Evolutionary conservation across 2,797 vertebrate genomes (phyloP), one percentile per base, ranked within the genome.

Genomic region (Aythya fuligula): DNA sequence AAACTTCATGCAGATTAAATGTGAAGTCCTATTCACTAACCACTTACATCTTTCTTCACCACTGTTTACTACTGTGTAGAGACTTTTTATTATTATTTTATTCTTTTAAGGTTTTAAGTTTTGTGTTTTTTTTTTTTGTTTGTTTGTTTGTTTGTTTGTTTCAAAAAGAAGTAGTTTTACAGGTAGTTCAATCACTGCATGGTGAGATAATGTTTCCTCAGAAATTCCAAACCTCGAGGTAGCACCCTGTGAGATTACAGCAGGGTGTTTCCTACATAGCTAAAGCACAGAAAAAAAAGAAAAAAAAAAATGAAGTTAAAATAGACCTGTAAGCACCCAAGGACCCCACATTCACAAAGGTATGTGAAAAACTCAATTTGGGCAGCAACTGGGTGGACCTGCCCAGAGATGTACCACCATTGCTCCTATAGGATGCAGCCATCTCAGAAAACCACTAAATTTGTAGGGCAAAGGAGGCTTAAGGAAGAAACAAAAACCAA

Each of bases 111-210:
- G 51, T 75, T 78, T 53, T 25, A 61, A 64, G 20, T 0, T 0
- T 49, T 49, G 18, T 45, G 43, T 34, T 34, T 34, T 6, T 34
- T 34, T 34, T 34, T 6, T 34, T 34, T 34, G n/a, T 34, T 34
- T 34, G 9, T 45, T 45, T 45, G 43, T 47, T 47, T 47, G 20
- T 11, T 69, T 34, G 2, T n/a, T 39, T 20, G 36, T 34, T 43
- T 61, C 4, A 12, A 38, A 30, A 38, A 76, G 36, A 27, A 28
- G 69, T 14, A 72, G 22, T 3, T 32, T 4, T 27, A 21, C 21
- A 75, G 20, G 34, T 72, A 41, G 20, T 51, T 90, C 0, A 0
- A 53, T 57, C 21, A 1, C 13, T 19, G 34, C 15, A 28, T 0
- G 0, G 24, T 28, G 11, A 60, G 41, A 66, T 12, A 30, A 74